Base-by-base conservation (phyloP, 2,888 invertebrate genomes). In the Lepidochitona cinerea region DNA sequence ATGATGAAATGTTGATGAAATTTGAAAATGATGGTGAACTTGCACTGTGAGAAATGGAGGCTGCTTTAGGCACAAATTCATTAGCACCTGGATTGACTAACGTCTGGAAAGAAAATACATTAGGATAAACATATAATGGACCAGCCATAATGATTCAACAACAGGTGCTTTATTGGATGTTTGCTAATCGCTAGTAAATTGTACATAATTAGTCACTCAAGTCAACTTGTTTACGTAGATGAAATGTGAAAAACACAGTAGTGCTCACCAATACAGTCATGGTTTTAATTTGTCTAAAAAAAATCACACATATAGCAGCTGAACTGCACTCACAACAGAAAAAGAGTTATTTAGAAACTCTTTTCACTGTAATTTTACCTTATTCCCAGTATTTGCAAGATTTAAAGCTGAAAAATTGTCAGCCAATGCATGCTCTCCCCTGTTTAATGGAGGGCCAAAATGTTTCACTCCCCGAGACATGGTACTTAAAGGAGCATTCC, bases 21-120 rank as follows among this genome's bases (percentile, higher is more conserved):
- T 83, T 82, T 36, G 85, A 82, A 75, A 88, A 87, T 37, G 87
- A 87, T 37, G 88, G 87, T 35, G 86, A 84, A 73, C 87, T 87
- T 35, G 87, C 82, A 72, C 87, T 88, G 79, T 87, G 87, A 9
- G 86, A 83, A 53, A 84, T 70, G 4, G 80, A 71, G 18, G 81
- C 75, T 59, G 79, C 74, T 68, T 83, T 84, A n/a, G 84, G 81
- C 65, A 84, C 77, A 66, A 84, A 85, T 74, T 86, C 86, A 69
- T 79, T 76, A 35, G 81, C 81, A 35, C 75, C 71, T 14, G 75
- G 64, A 29, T 72, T 73, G 14, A 73, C 37, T 12, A 70, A 33
- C 29, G 59, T 66, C 64, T 65, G 37, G 32, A 54, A 54, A 23
- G n/a, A 75, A n/a, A 71, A 26, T 29, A 23, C 9, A 41, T 41